Evolutionary conservation across 2,113 vertebrate genomes (phyloP).

Genomic region (Natator depressus): DNA sequence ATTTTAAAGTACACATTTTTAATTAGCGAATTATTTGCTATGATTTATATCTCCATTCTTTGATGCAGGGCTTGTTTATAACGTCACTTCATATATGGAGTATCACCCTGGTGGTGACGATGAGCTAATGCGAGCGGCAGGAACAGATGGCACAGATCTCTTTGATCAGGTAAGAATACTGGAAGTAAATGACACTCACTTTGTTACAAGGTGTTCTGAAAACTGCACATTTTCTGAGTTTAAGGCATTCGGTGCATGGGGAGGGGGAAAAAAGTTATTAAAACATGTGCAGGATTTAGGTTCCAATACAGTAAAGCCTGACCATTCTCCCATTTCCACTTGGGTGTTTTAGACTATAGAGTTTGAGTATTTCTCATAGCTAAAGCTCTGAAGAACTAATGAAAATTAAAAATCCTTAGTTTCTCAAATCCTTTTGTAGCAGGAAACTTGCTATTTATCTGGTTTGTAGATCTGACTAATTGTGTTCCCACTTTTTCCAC

Average conservation of each 20-base stretch:
- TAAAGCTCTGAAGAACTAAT: too few species aligned
- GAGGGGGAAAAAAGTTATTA: background rate
- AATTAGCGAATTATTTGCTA: background rate
- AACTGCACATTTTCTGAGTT: background rate
- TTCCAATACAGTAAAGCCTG: background rate
- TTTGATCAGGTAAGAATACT: constrained; percentile 91
- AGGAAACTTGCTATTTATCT: too few species aligned
- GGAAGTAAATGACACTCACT: background rate
- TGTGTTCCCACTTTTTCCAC: too few species aligned
- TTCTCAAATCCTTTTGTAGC: too few species aligned
- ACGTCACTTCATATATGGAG: constrained; percentile 95
- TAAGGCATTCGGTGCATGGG: background rate
- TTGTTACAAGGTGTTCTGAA: background rate
- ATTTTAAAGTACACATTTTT: background rate
- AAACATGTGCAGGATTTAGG: background rate
- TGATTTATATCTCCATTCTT: constrained; percentile 21
- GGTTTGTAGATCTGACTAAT: too few species aligned
- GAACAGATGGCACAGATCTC: constrained; percentile 92
- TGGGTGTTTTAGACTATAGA: too few species aligned
- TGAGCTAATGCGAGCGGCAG: constrained; percentile 95
- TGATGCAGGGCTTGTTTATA: constrained; percentile 92
- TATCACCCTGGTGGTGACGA: constrained; percentile 97
- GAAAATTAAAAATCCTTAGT: too few species aligned
- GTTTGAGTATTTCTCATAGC: too few species aligned
- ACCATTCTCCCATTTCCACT: too few species aligned